Percentiles rank a stretch among this genome's conserved stretches.
phyloP scores from a whole-genome alignment of 2,888 invertebrate species.

The Tryphoninae sp. region DNA sequence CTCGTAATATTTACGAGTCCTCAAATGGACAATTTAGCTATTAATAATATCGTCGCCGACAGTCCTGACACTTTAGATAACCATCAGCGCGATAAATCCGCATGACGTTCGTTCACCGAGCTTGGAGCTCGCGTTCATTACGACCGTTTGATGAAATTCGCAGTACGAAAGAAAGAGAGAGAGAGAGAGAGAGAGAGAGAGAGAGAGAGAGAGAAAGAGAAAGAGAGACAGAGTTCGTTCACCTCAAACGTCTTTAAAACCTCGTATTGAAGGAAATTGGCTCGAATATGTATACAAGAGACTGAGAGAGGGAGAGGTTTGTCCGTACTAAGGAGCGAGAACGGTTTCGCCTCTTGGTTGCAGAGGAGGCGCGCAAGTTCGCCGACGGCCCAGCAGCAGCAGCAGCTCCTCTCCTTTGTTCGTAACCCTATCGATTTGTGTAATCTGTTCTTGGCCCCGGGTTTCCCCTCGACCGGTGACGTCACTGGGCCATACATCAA shows the following conservation, averaged over 20 bases:
- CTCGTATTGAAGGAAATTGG: slow-evolving; percentile 51
- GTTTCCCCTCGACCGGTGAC: slow-evolving; percentile 75
- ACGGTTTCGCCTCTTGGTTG: slow-evolving; percentile 50
- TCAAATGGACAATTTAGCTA: not conserved
- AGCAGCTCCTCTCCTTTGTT: slow-evolving; percentile 72
- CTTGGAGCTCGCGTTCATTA: slow-evolving; percentile 53
- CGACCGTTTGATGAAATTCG: slow-evolving; percentile 33
- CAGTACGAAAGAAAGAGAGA: slow-evolving; percentile 1
- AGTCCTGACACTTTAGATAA: slow-evolving; percentile 12
- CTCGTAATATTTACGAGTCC: too few species aligned
- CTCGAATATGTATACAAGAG: slow-evolving; percentile 38
- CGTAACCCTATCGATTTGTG: slow-evolving; percentile 79
- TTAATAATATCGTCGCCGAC: slow-evolving; percentile 26
- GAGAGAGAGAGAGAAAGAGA: not conserved
- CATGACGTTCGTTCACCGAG: slow-evolving; percentile 54
- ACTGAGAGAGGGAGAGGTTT: slow-evolving; percentile 12
- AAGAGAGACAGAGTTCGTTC: slow-evolving; percentile 34
- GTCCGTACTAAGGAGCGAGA: not conserved
- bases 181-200: too few species aligned
- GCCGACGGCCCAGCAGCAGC: slow-evolving; percentile 57
- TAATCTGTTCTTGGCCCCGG: slow-evolving; percentile 78
- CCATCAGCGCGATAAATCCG: slow-evolving; percentile 36
- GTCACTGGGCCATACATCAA: slow-evolving; percentile 77
- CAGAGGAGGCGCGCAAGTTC: slow-evolving; percentile 58
- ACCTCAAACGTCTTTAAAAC: slow-evolving; percentile 38